These are phyloP conservation scores for Helogale parvula DNA, from an alignment of 2,113 vertebrate genomes.

Conservation along the genomic window DNA sequence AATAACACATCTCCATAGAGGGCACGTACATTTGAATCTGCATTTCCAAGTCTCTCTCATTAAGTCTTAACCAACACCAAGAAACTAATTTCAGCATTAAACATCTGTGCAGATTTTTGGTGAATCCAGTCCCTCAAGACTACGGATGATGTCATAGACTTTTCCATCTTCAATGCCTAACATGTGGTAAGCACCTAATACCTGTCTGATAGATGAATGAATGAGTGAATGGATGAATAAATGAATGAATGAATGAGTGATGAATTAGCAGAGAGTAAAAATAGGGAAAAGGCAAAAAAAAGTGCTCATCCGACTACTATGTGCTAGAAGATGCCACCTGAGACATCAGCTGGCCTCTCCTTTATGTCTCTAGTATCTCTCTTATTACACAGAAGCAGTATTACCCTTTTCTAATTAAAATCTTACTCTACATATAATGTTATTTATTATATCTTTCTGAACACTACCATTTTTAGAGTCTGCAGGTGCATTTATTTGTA, in stretches of 20 bases:
- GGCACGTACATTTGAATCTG: not conserved
- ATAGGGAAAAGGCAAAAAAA: not conserved
- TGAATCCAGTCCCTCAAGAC: not conserved
- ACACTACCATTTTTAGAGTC: not conserved
- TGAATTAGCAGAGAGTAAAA: not conserved
- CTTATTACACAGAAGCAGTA: not conserved
- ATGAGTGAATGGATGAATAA: not conserved
- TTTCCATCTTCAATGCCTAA: slow-evolving; percentile 7
- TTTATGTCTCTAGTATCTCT: not conserved
- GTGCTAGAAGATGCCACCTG: too few species aligned
- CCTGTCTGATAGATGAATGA: not conserved
- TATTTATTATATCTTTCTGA: not conserved
- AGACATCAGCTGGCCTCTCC: not conserved
- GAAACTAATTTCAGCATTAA: not conserved
- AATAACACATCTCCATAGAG: not conserved
- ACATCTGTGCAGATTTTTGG: slow-evolving; percentile 43
- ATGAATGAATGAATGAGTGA: not conserved
- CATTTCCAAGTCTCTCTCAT: slow-evolving; percentile 17
- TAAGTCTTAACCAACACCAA: slow-evolving; percentile 7
- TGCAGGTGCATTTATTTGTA: not conserved
- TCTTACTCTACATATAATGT: not conserved
- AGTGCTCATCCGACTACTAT: not conserved
- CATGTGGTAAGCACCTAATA: not conserved
- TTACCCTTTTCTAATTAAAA: slow-evolving; percentile 8
- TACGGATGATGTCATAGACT: not conserved